Evolutionary conservation across 2,113 vertebrate species (phyloP).

Genomic region (Aramus guarauna): DNA sequence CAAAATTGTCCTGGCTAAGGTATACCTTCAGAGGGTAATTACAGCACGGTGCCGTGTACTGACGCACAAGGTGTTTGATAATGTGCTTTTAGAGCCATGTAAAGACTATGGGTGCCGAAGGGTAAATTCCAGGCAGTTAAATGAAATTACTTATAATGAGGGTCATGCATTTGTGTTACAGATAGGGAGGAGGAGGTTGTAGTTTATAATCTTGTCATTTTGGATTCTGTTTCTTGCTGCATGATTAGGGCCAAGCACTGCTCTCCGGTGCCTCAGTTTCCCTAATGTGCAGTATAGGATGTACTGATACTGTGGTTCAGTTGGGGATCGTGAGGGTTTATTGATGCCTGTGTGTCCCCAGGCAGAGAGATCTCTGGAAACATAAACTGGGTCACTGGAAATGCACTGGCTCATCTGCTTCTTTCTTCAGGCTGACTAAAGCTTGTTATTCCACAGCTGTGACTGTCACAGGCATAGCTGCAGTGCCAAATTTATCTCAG

Average conservation of each 20-base stretch:
- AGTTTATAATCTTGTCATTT: neutral
- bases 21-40: neutral
- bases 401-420: neutral
- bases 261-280: neutral
- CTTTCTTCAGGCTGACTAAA: neutral
- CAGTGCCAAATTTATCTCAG: neutral
- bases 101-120: accelerated
- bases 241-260: neutral
- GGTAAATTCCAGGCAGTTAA: neutral
- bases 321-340: neutral
- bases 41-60: neutral
- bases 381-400: neutral
- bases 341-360: neutral
- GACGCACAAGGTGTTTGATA: neutral
- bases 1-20: neutral
- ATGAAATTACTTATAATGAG: neutral
- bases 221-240: neutral
- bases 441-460: constrained; percentile 10
- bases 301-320: neutral
- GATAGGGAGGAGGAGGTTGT: neutral
- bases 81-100: neutral
- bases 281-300: neutral
- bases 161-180: neutral
- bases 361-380: neutral
- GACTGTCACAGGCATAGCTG: neutral